Evolutionary conservation across 2,888 invertebrate species (phyloP).

Genomic region (Molorchus minor): DNA sequence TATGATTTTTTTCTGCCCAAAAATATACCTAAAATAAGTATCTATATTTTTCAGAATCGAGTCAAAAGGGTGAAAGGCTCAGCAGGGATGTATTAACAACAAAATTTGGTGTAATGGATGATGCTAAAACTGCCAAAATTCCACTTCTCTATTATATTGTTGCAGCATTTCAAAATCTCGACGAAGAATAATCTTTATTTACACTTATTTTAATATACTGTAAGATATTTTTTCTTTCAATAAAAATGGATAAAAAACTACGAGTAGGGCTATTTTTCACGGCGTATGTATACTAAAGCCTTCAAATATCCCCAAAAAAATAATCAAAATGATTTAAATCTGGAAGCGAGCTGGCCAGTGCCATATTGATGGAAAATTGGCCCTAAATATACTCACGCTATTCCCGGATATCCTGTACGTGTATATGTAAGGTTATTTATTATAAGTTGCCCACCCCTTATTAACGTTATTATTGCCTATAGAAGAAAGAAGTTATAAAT

Average conservation of each 20-base stretch:
- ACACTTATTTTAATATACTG: not conserved
- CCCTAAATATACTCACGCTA: too few species aligned
- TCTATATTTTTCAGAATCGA: slow-evolving; percentile 52
- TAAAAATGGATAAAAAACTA: slow-evolving; percentile 1
- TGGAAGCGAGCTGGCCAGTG: too few species aligned
- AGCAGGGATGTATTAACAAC: slow-evolving; percentile 56
- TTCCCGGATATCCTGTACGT: too few species aligned
- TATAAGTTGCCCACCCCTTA: too few species aligned
- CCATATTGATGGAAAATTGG: too few species aligned
- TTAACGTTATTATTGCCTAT: too few species aligned
- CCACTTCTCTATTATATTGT: slow-evolving; percentile 60
- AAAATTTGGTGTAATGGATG: slow-evolving; percentile 60
- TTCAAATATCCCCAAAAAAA: too few species aligned
- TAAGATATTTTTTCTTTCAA: not conserved
- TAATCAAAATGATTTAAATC: too few species aligned
- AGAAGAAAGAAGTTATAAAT: too few species aligned
- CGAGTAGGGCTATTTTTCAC: too few species aligned
- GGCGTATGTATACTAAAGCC: too few species aligned
- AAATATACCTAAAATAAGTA: not conserved
- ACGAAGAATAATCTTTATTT: slow-evolving; percentile 29
- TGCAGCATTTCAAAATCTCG: slow-evolving; percentile 57
- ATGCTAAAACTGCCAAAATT: slow-evolving; percentile 58
- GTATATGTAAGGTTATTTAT: too few species aligned
- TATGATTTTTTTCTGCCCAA: not conserved
- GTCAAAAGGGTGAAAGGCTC: slow-evolving; percentile 53